Evolutionary conservation across 2,797 vertebrate genomes (phyloP), one percentile per base, ranked within the genome.

Genomic region (Myripristis murdjan): DNA sequence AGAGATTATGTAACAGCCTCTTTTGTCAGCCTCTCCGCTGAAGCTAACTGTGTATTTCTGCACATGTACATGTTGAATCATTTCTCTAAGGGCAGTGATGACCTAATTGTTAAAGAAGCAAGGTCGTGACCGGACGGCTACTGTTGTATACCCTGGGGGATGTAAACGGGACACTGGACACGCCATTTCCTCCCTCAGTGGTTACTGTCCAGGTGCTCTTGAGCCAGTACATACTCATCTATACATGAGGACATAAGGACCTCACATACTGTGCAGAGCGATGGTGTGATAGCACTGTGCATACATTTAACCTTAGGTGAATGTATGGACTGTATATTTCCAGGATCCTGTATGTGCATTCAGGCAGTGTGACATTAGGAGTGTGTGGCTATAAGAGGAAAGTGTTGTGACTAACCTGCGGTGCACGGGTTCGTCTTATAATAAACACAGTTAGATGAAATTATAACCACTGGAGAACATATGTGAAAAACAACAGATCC

Each of bases 1-100:
- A 54, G 39, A n/a, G 55, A 51, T 28, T 31, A 82, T 24, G 75
- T 44, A 26, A 62, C 73, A 6, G 61, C 60, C 5, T 57, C 46
- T 64, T 23, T 54, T 47, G 20, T 14, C 1, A 46, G 6, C 33
- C 33, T 35, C 8, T 35, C 33, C 33, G 2, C 33, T 35, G 33
- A 35, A 35, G 9, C 33, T 35, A 8, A 2, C 9, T 8, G 2
- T 7, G 33, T 7, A 6, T 35, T 35, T 35, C 9, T 35, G 33
- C 33, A 33, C 4, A 33, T 33, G 5, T 33, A 33, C 8, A 33
- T 33, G 33, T 9, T 33, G 5, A 33, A 33, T 33, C 33, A 33
- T 7, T 28, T 33, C 33, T 33, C 33, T 33, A 28, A 28, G 26
- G 26, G 26, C 26, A 7, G 33, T 6, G 33, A 33, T 33, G 33